phyloP scores from a whole-genome alignment of 2,113 vertebrate species.

The Sclerurus mexicanus region DNA sequence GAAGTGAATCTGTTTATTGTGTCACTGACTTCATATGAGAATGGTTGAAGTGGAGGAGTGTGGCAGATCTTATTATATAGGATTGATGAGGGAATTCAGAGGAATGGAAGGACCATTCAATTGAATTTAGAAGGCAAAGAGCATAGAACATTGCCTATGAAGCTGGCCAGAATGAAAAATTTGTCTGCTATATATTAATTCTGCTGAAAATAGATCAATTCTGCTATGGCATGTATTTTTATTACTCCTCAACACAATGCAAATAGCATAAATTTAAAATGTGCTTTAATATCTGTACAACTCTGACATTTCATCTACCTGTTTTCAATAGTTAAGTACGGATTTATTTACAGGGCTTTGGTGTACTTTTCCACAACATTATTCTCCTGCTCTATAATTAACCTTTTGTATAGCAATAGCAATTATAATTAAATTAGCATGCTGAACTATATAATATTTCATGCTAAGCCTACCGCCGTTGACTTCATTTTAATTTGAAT shows the following conservation, averaged over 20 bases:
- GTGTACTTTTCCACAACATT: background rate
- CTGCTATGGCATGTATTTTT: background rate
- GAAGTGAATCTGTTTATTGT: background rate
- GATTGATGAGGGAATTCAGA: constrained; percentile 1
- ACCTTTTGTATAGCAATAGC: constrained; percentile 1
- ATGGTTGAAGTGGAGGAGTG: background rate
- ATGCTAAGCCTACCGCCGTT: constrained; percentile 1
- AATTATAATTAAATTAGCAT: constrained; percentile 23
- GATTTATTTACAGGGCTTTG: background rate
- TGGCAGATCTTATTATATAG: background rate
- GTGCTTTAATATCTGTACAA: background rate
- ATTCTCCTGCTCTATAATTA: constrained; percentile 6
- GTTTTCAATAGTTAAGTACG: background rate
- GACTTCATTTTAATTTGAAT: background rate
- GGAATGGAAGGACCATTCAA: background rate
- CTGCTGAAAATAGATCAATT: background rate
- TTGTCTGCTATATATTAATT: background rate
- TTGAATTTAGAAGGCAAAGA: background rate
- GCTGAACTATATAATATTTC: background rate
- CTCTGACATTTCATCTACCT: background rate
- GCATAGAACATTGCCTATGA: background rate
- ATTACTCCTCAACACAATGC: background rate
- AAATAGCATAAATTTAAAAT: background rate
- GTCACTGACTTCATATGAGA: background rate
- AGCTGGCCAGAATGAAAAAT: background rate